phyloP scores from a whole-genome alignment of 2,797 vertebrate genomes.

The Cercopithecus neglectus region DNA sequence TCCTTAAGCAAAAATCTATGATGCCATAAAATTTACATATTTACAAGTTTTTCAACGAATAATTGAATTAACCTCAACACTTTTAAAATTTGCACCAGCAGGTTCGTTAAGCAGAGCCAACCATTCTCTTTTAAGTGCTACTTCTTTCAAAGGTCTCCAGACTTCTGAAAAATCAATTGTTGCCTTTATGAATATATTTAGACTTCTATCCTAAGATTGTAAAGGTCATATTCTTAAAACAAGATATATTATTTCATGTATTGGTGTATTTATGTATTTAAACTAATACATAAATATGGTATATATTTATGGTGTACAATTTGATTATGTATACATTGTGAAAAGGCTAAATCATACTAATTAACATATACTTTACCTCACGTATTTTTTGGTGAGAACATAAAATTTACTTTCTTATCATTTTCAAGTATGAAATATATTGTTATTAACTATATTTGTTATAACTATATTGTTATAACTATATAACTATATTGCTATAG shows the following conservation, averaged over 20 bases:
- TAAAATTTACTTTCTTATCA: background rate
- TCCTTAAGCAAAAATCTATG: background rate
- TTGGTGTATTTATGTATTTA: background rate
- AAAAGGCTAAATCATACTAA: background rate
- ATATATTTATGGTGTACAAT: background rate
- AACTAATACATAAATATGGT: background rate
- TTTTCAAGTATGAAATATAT: background rate
- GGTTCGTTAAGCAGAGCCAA: background rate
- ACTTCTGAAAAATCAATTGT: background rate
- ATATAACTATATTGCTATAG: too few relatives aligned
- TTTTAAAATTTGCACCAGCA: background rate
- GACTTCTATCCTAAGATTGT: background rate
- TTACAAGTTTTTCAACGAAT: background rate
- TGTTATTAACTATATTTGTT: background rate
- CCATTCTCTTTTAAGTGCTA: background rate
- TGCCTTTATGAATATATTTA: background rate
- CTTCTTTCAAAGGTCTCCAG: too few relatives aligned
- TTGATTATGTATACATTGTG: background rate
- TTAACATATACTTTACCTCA: background rate
- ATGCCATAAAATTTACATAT: background rate
- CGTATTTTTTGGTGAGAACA: background rate
- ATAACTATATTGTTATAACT: background rate
- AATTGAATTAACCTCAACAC: background rate
- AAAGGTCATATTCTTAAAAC: background rate
- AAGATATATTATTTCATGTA: background rate